Base-by-base conservation (phyloP, 2,797 vertebrate genomes). In the Myotis vivesi region DNA sequence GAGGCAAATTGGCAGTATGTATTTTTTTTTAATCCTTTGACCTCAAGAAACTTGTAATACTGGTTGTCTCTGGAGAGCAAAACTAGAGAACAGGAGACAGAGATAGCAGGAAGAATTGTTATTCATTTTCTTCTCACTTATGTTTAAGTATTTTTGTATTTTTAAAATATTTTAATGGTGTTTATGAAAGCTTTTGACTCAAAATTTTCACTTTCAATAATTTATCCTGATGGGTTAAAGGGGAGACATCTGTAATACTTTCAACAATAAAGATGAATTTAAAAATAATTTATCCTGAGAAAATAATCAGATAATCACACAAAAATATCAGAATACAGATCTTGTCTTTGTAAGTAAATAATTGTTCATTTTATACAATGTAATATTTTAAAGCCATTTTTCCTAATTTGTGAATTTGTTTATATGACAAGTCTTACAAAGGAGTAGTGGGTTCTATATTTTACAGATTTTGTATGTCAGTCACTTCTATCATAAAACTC, bases 21-120 rank as follows among this genome's bases (percentile, higher is more conserved):
- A n/a, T 77, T 75, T 28, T 77, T 75, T 28, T 38, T 20, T 49
- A 73, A 49, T n/a, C 11, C 30, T 76, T 53, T 92, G 66, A 93
- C 90, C 75, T 91, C 62, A 93, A 94, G 92, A 97, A 92, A 92
- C 82, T 92, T 92, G n/a, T 80, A 87, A 75, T 90, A 85, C 57
- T 94, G 69, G 83, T 77, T 87, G 59, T 84, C 77, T 51, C 59
- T 90, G 81, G 66, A 84, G 41, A 96, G 51, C 30, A 87, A 25
- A 92, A 89, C 55, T 88, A n/a, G 72, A 66, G 82, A 83, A 77
- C 28, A 89, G 20, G 71, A 94, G 53, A 84, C 59, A 91, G n/a
- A 30, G 83, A 88, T 2, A 8, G 53, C 41, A 89, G 25, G 9
- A 8, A 95, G 59, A 85, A 49, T 51, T 89, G 41, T 75, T 92